Conservation (phyloP, 2,888 invertebrate genomes). For the Apodemia hepburni region DNA sequence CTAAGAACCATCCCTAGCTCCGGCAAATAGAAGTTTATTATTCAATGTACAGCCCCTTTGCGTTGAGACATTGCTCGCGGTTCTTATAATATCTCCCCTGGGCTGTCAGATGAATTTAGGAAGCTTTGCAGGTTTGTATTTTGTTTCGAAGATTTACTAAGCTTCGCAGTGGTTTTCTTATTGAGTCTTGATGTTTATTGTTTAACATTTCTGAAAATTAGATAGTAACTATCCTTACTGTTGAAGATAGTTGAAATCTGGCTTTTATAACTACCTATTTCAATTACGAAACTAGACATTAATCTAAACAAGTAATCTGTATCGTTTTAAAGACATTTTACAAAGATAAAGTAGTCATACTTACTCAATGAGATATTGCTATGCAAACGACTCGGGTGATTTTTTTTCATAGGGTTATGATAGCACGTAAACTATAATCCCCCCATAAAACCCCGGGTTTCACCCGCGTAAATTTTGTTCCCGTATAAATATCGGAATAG, state of each 20-base stretch:
- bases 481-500: too few relatives aligned
- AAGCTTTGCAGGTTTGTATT: slow-evolving; percentile 21
- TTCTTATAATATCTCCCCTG: slow-evolving; percentile 27
- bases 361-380: too few relatives aligned
- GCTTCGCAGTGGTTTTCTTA: background rate
- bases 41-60: slow-evolving; percentile 16
- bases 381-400: too few relatives aligned
- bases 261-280: too few relatives aligned
- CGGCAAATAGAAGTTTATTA: slow-evolving; percentile 38
- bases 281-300: too few relatives aligned
- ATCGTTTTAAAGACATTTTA: too few relatives aligned
- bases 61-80: slow-evolving; percentile 21
- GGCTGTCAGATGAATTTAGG: slow-evolving; percentile 27
- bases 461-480: too few relatives aligned
- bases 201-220: background rate
- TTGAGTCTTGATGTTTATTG: background rate
- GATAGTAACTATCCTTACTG: background rate
- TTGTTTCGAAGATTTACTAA: slow-evolving; percentile 4
- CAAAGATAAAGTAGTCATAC: too few relatives aligned
- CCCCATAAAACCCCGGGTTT: too few relatives aligned
- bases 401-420: too few relatives aligned
- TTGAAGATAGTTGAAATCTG: background rate
- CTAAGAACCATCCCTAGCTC: background rate
- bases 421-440: too few relatives aligned
- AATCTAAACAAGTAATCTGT: too few relatives aligned